These are phyloP conservation scores for Heliconius congener DNA, from an alignment of 1,140 invertebrate species.

Conservation along the genomic window DNA sequence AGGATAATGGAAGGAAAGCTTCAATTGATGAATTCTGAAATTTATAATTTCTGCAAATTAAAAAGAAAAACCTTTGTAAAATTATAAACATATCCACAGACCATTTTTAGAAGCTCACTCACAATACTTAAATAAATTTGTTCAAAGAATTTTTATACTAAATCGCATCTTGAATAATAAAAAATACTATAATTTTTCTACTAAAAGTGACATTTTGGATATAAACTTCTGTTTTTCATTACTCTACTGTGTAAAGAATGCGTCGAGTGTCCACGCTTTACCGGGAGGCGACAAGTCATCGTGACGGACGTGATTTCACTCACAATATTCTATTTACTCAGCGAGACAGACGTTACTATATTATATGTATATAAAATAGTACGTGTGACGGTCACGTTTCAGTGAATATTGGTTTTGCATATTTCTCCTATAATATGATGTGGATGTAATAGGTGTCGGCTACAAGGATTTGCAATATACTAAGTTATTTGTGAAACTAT, in stretches of 20 bases:
- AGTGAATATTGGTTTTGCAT: constrained; percentile 1
- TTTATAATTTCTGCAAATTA: background rate
- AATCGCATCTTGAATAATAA: background rate
- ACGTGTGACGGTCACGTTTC: background rate
- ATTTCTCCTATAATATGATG: background rate
- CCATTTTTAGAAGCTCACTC: background rate
- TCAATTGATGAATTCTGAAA: background rate
- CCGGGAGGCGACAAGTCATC: constrained; percentile 13
- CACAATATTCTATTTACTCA: constrained; percentile 11
- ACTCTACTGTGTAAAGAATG: constrained; percentile 15
- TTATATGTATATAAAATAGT: background rate
- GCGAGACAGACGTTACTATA: constrained; percentile 1
- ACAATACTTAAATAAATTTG: background rate
- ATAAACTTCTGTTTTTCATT: constrained; percentile 10
- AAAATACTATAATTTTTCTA: background rate
- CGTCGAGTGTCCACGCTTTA: constrained; percentile 1
- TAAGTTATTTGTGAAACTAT: too few relatives aligned
- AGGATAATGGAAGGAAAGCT: constrained; percentile 3
- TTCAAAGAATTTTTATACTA: background rate
- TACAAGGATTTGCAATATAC: too few relatives aligned
- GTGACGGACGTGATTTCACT: constrained; percentile 10
- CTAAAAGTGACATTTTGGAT: background rate
- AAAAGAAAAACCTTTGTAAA: background rate
- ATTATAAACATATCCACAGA: background rate
- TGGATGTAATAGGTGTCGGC: background rate